Evolutionary conservation across 2,888 invertebrate genomes (phyloP).

Genomic region (Athrips mouffetella): DNA sequence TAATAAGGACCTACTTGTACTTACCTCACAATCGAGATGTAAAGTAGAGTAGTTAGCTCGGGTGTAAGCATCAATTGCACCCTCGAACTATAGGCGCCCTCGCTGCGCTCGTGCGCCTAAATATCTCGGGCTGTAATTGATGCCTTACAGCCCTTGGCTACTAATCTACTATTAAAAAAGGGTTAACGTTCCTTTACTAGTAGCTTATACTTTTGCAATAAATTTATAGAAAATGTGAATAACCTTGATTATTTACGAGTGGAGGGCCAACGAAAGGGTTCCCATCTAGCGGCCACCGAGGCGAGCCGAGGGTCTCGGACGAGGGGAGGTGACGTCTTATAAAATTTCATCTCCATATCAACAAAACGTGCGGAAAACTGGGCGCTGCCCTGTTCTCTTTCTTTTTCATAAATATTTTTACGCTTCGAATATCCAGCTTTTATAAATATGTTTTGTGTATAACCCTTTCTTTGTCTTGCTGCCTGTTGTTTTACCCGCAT

Average conservation of each 20-base stretch:
- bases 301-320: too few species aligned
- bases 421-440: neutral
- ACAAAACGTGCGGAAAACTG: slow-evolving; percentile 33
- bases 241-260: slow-evolving; percentile 68
- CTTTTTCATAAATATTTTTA: slow-evolving; percentile 14
- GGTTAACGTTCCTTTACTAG: too few species aligned
- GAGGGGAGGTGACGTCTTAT: slow-evolving; percentile 51
- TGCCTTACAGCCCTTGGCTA: too few species aligned
- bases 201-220: slow-evolving; percentile 42
- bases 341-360: slow-evolving; percentile 42
- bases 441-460: neutral
- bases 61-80: too few species aligned
- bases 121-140: too few species aligned
- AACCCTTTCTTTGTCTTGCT: neutral
- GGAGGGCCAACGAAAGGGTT: slow-evolving; percentile 50
- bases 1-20: too few species aligned
- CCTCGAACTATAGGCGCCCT: too few species aligned
- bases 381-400: slow-evolving; percentile 7
- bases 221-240: slow-evolving; percentile 58
- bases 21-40: too few species aligned
- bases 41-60: too few species aligned
- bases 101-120: too few species aligned
- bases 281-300: slow-evolving; percentile 25
- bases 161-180: too few species aligned
- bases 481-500: neutral